A percentile compares a stretch with the other conserved stretches of the same genome.
Conservation (phyloP, 1,140 invertebrate genomes). For the Caerostris extrusa region DNA sequence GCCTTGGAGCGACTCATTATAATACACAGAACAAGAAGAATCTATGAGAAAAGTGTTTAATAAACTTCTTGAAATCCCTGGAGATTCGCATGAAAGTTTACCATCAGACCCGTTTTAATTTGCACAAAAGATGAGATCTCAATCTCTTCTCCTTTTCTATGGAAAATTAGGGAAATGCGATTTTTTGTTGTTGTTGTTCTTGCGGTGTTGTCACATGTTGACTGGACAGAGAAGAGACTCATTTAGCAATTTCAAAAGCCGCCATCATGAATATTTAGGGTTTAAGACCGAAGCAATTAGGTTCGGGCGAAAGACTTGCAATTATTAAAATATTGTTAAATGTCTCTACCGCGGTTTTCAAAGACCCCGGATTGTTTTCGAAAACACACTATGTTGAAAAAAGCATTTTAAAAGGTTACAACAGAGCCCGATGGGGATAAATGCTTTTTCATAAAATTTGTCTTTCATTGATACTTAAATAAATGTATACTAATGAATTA, state of each 20-base stretch:
- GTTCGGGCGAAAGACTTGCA: no score
- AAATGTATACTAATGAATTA: no score
- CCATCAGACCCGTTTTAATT: conserved; percentile 7
- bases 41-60: conserved; percentile 1
- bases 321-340: no score
- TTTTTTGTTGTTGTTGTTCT: neutral
- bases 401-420: no score
- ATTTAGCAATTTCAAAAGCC: neutral
- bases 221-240: neutral
- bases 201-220: neutral
- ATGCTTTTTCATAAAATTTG: no score
- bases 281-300: neutral
- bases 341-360: no score
- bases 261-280: neutral
- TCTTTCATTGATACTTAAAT: no score
- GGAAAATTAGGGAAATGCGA: neutral
- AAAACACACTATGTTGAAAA: no score
- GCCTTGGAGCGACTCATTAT: neutral
- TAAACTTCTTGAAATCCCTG: neutral
- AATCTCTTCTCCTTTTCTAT: neutral
- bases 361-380: no score
- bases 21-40: neutral
- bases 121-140: conserved; percentile 7
- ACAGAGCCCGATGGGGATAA: no score
- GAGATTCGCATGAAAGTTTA: neutral